These are phyloP conservation scores for Masnerella sp. DNA, from an alignment of 2,888 invertebrate species.

Conservation along the genomic window DNA sequence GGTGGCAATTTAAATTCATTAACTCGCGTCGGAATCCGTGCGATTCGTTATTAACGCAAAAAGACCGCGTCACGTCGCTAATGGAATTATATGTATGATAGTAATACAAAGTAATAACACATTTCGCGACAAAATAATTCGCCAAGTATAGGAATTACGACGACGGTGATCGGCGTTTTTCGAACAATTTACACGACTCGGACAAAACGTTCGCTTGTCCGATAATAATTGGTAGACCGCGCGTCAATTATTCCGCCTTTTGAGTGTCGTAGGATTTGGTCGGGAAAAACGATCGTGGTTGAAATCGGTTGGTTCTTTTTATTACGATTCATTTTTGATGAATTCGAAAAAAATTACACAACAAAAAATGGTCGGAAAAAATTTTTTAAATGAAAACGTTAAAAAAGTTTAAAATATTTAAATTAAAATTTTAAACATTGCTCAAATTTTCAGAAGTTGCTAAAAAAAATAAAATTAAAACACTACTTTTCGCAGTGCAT, in stretches of 20 bases:
- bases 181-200: constrained; percentile 23
- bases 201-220: constrained; percentile 8
- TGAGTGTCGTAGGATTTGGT: neutral
- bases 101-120: constrained; percentile 40
- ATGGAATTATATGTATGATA: constrained; percentile 37
- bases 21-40: constrained; percentile 20
- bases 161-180: constrained; percentile 23
- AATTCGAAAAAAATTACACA: no score
- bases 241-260: constrained; percentile 17
- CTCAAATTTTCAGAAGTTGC: no score
- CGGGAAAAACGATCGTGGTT: constrained; percentile 10
- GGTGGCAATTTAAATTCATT: constrained; percentile 57
- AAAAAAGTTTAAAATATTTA: no score
- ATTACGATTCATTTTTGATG: no score
- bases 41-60: constrained; percentile 34
- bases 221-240: constrained; percentile 14
- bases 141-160: constrained; percentile 33
- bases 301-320: no score
- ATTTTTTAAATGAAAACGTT: no score
- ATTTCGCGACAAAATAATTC: constrained; percentile 40
- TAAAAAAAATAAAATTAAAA: no score
- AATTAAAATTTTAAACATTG: no score
- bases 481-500: constrained; percentile 7
- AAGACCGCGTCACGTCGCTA: constrained; percentile 34
- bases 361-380: no score